phyloP scores from a whole-genome alignment of 2,797 vertebrate genomes.

The Lepilemur septentrionalis region DNA sequence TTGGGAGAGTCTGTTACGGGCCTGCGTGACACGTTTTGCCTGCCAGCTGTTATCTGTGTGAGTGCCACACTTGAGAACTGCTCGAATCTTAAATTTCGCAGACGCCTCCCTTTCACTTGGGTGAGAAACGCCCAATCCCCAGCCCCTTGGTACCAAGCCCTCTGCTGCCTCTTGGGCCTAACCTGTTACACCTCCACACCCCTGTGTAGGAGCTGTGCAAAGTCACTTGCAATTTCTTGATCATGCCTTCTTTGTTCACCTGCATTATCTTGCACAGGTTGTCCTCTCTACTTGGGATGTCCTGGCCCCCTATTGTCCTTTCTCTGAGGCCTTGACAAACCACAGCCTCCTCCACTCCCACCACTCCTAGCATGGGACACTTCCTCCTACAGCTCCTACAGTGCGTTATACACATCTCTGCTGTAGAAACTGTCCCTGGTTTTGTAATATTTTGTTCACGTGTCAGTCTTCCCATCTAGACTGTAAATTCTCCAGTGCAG shows the following conservation, averaged over 20 bases:
- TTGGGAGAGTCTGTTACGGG: not conserved
- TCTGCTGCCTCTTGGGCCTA: not conserved
- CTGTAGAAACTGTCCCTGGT: not conserved
- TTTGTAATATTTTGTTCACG: not conserved
- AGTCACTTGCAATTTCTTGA: not conserved
- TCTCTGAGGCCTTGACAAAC: not conserved
- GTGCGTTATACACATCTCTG: no score
- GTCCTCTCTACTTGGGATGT: not conserved
- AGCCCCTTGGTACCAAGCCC: not conserved
- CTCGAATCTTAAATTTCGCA: not conserved
- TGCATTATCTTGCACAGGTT: rapidly evolving
- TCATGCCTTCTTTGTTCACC: not conserved
- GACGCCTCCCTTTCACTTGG: not conserved
- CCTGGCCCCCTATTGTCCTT: not conserved
- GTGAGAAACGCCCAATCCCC: no score
- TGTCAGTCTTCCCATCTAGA: not conserved
- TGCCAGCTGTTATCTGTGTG: not conserved
- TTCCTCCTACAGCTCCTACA: not conserved
- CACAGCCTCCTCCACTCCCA: rapidly evolving
- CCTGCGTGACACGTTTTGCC: not conserved
- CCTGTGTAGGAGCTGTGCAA: not conserved
- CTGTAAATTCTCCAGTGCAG: not conserved
- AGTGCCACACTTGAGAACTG: not conserved
- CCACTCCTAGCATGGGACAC: rapidly evolving
- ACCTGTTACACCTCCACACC: no score